phyloP scores from a whole-genome alignment of 2,113 vertebrate species.

The Erythrocercus mccallii region DNA sequence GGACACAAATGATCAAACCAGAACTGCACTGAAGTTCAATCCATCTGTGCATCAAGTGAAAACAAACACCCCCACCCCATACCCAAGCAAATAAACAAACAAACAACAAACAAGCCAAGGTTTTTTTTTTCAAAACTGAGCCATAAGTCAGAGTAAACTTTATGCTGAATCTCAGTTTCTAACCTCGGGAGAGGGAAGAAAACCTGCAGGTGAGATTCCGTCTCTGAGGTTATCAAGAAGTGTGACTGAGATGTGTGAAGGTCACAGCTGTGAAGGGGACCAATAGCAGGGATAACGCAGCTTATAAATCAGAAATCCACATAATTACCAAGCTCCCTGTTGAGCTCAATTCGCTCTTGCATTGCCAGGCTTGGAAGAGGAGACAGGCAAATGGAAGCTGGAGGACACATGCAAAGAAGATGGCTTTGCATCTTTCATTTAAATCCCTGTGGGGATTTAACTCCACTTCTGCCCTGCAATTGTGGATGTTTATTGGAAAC shows the following conservation, averaged over 20 bases:
- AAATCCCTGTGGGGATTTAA: not conserved
- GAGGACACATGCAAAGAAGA: not conserved
- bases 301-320: not conserved
- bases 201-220: not conserved
- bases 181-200: not conserved
- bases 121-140: not conserved
- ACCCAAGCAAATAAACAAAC: no score
- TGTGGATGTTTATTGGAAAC: not conserved
- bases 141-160: not conserved
- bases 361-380: not conserved
- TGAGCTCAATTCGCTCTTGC: not conserved
- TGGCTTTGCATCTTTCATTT: not conserved
- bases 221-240: not conserved
- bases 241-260: slow-evolving; percentile 27
- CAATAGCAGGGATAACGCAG: not conserved
- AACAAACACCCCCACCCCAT: no score
- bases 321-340: not conserved
- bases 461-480: not conserved
- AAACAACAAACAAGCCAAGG: not conserved
- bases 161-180: not conserved
- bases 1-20: not conserved
- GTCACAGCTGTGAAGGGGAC: not conserved
- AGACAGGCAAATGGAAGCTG: not conserved
- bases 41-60: not conserved
- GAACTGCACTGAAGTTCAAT: not conserved